These are phyloP conservation scores for Muntiacus muntjak DNA, from an alignment of 2,113 vertebrate genomes.

Conservation along the genomic window DNA sequence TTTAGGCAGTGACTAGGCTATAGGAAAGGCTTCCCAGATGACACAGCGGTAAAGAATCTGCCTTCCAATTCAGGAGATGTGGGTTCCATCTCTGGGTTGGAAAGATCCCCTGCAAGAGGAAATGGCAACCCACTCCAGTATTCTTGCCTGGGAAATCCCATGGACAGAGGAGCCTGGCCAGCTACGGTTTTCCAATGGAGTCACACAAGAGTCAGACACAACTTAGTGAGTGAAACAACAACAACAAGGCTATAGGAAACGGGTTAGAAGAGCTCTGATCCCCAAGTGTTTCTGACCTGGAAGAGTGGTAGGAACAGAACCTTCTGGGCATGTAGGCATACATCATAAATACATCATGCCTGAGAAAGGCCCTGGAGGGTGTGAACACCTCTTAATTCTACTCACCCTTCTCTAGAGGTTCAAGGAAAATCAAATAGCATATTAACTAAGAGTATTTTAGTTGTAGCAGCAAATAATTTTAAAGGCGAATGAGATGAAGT, in stretches of 20 bases:
- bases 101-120: not conserved
- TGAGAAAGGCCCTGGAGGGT: not conserved
- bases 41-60: fast-evolving
- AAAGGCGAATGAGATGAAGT: not conserved
- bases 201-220: not conserved
- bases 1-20: not conserved
- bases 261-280: not conserved
- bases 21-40: not conserved
- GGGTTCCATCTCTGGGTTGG: not conserved
- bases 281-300: not conserved
- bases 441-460: not conserved
- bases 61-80: not conserved
- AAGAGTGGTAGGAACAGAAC: not conserved
- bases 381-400: not conserved
- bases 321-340: not conserved
- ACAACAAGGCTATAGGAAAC: not conserved
- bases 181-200: not conserved
- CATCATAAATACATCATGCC: not conserved
- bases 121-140: not conserved
- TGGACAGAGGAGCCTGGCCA: not conserved
- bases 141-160: not conserved
- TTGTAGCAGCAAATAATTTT: not conserved
- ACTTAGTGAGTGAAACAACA: not conserved
- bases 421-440: not conserved
- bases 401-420: not conserved